Base-by-base conservation (phyloP, 2,888 invertebrate genomes). In the Polydrusus pterygomalis region DNA sequence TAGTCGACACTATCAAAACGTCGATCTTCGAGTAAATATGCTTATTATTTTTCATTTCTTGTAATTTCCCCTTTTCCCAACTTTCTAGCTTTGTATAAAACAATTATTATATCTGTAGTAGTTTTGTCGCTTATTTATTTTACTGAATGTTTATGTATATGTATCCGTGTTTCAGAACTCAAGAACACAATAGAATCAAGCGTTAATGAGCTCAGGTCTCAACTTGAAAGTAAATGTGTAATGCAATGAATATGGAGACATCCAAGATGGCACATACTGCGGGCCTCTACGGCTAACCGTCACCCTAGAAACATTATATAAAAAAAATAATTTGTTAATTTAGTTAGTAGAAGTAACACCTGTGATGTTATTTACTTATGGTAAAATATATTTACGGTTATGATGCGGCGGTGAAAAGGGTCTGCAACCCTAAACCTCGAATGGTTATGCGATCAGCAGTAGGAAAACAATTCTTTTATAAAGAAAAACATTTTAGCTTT, bases 171-270 rank as follows among this genome's bases (percentile, higher is more conserved):
- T 95, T 84, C 95, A 97, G 97, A 97, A 91, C 90, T 97, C 92
- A 97, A 97, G 93, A 97, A 97, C 91, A 95, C 96, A 90, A 94
- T 97, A 92, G 97, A 97, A 91, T 95, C 96, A 89, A 97, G 97
- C 93, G 96, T 97, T 91, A 97, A 94, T 90, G 97, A 97, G 92
- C 92, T 97, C 89, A 97, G 97, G 91, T 93, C 96, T 88, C 96
- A 96, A 91, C 95, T 97, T 90, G 97, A 97, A 92, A 96, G 96
- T 91, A 96, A 96, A 92, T 96, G 96, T 92, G 95, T 94, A 89
- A 93, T 96, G 92, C 96, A 96, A 95, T 96, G 95, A 96, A 86
- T 86, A 84, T 90, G 85, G 84, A 71, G 71, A 71, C 86, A 86
- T 84, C 86, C 86, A 84, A 84, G 85, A 83, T 83, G 86, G 86